These are phyloP conservation scores for Sinopyrophorus schimmeli DNA, from an alignment of 2,888 invertebrate species.

Conservation along the genomic window DNA sequence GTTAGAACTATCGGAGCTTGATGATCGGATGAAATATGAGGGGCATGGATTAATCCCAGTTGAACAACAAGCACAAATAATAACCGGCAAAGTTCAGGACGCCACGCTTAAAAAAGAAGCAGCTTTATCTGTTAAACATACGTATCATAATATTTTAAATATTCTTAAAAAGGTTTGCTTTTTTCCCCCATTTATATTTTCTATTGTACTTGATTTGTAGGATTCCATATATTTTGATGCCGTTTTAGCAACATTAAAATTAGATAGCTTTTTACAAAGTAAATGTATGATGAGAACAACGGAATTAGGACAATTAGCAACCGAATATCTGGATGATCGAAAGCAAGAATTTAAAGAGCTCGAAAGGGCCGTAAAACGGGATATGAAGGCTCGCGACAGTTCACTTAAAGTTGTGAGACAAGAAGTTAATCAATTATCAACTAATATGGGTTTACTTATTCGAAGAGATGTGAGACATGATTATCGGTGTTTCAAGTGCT, in stretches of 20 bases:
- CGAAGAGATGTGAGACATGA: slow-evolving; percentile 53
- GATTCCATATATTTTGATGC: slow-evolving; percentile 68
- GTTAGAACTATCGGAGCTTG: slow-evolving; percentile 60
- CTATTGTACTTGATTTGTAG: slow-evolving; percentile 48
- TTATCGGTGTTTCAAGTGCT: slow-evolving; percentile 4
- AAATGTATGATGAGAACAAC: slow-evolving; percentile 66
- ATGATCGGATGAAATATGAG: slow-evolving; percentile 60
- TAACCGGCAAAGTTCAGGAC: slow-evolving; percentile 65
- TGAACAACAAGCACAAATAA: slow-evolving; percentile 61
- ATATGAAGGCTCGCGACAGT: slow-evolving; percentile 64
- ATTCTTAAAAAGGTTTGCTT: slow-evolving; percentile 63
- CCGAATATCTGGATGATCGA: slow-evolving; percentile 68
- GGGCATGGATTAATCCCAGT: slow-evolving; percentile 55
- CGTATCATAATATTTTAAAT: slow-evolving; percentile 64
- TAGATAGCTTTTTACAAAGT: slow-evolving; percentile 64
- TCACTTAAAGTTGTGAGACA: slow-evolving; percentile 59
- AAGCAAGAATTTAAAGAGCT: slow-evolving; percentile 63
- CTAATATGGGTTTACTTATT: slow-evolving; percentile 55
- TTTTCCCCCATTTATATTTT: not conserved
- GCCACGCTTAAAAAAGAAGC: slow-evolving; percentile 67
- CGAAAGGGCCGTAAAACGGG: slow-evolving; percentile 63
- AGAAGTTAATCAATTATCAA: slow-evolving; percentile 53
- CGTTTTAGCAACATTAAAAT: slow-evolving; percentile 61
- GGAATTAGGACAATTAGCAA: slow-evolving; percentile 68
- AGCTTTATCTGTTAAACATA: slow-evolving; percentile 65